These are phyloP conservation scores for Xestobium rufovillosum DNA, from an alignment of 2,888 invertebrate genomes.

Conservation along the genomic window DNA sequence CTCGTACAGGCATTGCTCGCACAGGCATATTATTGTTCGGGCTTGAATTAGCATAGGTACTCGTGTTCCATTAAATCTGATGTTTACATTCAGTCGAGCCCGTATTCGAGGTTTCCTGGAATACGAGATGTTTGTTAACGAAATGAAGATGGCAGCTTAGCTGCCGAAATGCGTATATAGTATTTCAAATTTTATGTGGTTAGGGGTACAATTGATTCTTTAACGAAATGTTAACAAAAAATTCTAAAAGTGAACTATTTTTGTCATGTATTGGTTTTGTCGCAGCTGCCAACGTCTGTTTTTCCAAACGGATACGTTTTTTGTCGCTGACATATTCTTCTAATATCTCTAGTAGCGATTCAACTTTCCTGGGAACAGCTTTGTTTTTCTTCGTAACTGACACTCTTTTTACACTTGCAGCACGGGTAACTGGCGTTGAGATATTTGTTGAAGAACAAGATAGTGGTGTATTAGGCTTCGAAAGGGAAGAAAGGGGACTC, in stretches of 20 bases:
- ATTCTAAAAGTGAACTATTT: slow-evolving; percentile 5
- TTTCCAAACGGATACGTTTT: slow-evolving; percentile 8
- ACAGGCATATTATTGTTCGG: too few species aligned
- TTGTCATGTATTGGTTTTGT: slow-evolving; percentile 1
- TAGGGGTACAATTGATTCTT: too few species aligned
- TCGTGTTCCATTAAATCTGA: too few species aligned
- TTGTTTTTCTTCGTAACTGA: background rate
- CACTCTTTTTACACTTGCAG: slow-evolving; percentile 1
- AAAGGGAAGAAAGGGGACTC: slow-evolving; percentile 14
- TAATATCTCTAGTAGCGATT: background rate
- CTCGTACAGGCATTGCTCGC: too few species aligned
- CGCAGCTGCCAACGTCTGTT: slow-evolving; percentile 6
- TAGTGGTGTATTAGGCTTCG: slow-evolving; percentile 13
- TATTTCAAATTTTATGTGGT: too few species aligned
- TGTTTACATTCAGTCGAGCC: too few species aligned
- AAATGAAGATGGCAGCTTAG: too few species aligned
- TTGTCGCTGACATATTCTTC: background rate
- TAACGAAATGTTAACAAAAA: slow-evolving; percentile 3
- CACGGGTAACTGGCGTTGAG: slow-evolving; percentile 10
- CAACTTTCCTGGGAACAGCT: slow-evolving; percentile 1
- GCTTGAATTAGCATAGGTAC: too few species aligned
- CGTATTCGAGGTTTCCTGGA: too few species aligned
- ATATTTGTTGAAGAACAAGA: slow-evolving; percentile 13
- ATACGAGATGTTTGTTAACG: too few species aligned
- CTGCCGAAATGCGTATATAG: too few species aligned